Conservation (phyloP, 2,797 vertebrate genomes). For the Cynodonichthys magdalenae region DNA sequence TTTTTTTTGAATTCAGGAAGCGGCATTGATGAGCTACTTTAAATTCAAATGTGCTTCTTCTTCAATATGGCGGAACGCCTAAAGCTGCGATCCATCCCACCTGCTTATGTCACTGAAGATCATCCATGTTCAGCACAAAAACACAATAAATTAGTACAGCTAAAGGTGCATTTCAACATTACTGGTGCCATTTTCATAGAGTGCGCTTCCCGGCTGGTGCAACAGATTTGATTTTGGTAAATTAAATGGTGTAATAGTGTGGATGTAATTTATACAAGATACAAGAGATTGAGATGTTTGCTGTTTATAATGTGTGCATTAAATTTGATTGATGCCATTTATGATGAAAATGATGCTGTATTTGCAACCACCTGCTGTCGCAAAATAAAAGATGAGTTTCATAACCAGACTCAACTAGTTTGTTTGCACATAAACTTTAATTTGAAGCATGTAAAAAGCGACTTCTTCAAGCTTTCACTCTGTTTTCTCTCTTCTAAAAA, state of each 20-base stretch:
- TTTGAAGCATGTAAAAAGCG: too few relatives aligned
- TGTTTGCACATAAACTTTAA: too few relatives aligned
- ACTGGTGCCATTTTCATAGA: conserved; percentile 16
- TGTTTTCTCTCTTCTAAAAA: too few relatives aligned
- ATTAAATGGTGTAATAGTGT: conserved; percentile 14
- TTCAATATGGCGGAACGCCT: neutral
- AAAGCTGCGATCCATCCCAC: neutral
- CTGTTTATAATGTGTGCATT: neutral
- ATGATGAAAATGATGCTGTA: neutral
- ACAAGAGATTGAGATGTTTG: conserved; percentile 30
- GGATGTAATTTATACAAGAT: conserved; percentile 44
- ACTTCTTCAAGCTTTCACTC: too few relatives aligned
- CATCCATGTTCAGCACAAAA: neutral
- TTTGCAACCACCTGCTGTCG: too few relatives aligned
- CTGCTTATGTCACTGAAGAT: neutral
- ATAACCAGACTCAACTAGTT: too few relatives aligned
- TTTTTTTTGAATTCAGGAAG: neutral
- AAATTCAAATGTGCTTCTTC: neutral
- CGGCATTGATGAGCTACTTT: neutral
- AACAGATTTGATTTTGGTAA: conserved; percentile 28
- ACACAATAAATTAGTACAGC: neutral
- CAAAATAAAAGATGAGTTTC: too few relatives aligned
- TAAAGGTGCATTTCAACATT: conserved; percentile 15
- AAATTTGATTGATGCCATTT: neutral
- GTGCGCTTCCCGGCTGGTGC: conserved; percentile 39